Evolutionary conservation across 2,797 vertebrate species (phyloP).

Genomic region (Tamandua tetradactyla): DNA sequence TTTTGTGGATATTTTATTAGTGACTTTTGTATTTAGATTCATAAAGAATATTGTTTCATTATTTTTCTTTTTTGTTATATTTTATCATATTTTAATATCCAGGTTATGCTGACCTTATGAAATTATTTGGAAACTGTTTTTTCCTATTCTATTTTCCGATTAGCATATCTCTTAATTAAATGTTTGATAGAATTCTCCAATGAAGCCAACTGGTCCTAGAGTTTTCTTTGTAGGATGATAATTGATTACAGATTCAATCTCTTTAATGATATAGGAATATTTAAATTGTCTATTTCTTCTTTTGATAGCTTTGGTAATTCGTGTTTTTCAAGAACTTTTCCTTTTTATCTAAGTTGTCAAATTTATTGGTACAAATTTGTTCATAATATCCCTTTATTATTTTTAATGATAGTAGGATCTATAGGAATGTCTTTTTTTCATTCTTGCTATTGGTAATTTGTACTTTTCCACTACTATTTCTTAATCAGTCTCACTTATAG

Average conservation of each 20-base stretch:
- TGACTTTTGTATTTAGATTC: too few species aligned
- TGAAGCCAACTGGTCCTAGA: neutral
- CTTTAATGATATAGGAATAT: too few species aligned
- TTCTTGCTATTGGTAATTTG: neutral
- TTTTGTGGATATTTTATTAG: too few species aligned
- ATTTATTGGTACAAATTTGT: neutral
- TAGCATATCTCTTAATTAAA: neutral
- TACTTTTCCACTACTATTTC: neutral
- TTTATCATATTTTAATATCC: constrained; percentile 30
- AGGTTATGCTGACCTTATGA: neutral
- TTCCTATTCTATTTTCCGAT: neutral
- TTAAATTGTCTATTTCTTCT: too few species aligned
- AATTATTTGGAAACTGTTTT: neutral
- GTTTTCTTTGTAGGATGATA: neutral
- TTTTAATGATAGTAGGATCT: neutral
- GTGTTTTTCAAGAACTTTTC: neutral
- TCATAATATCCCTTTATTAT: neutral
- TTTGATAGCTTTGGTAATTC: neutral
- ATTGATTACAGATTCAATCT: neutral
- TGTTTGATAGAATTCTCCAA: neutral
- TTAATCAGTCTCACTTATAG: neutral
- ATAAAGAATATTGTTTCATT: too few species aligned
- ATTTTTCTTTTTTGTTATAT: neutral
- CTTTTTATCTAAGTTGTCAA: neutral
- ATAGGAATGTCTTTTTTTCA: neutral